Conservation (phyloP, 2,797 vertebrate species). For the Carduelis carduelis region DNA sequence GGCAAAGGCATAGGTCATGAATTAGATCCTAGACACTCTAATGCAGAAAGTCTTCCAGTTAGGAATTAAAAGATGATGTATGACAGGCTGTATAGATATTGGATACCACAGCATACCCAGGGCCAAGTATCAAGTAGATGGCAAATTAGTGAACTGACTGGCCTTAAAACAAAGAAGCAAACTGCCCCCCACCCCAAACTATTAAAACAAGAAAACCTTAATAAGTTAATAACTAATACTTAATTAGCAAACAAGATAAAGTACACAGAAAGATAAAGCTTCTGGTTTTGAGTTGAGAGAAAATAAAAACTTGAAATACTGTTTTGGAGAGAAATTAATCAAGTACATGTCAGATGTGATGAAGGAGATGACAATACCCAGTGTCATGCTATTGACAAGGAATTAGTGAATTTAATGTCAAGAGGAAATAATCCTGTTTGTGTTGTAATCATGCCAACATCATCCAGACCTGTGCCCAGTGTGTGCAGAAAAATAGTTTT, state of each 20-base stretch:
- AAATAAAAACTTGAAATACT: neutral
- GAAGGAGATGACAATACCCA: neutral
- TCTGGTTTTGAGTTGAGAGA: neutral
- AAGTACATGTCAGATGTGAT: neutral
- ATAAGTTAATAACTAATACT: neutral
- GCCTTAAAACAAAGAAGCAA: neutral
- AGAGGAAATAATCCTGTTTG: neutral
- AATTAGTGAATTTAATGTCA: neutral
- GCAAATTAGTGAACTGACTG: neutral
- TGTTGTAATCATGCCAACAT: neutral
- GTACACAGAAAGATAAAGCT: neutral
- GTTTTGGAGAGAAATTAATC: neutral
- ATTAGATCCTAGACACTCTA: neutral
- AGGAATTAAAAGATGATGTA: neutral
- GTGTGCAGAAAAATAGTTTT: neutral
- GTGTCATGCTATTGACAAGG: neutral
- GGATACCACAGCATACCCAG: neutral
- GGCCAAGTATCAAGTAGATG: neutral
- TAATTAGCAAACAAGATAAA: neutral
- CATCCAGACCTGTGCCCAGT: neutral
- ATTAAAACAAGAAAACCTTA: neutral
- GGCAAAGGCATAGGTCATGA: neutral
- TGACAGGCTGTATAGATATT: neutral
- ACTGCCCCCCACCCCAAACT: rapidly evolving
- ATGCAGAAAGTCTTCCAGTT: neutral